phyloP scores from a whole-genome alignment of 2,888 invertebrate genomes.

The Endotricha flammealis region DNA sequence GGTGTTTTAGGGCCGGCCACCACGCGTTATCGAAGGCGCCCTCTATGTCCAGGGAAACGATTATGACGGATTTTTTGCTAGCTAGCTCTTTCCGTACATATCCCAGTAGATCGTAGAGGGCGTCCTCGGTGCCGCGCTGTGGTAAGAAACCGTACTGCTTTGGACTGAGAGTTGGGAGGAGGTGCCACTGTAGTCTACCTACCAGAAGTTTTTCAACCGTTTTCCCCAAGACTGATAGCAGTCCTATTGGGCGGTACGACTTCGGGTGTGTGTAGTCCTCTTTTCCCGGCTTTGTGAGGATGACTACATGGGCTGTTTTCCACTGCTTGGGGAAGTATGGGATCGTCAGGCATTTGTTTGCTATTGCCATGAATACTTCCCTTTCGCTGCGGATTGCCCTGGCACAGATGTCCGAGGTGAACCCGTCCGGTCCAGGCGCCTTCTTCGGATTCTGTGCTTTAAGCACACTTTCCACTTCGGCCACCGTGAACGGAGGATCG shows the following conservation, averaged over 20 bases:
- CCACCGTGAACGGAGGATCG: neutral
- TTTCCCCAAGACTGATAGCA: conserved; percentile 3
- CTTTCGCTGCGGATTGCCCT: neutral
- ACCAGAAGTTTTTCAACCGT: conserved; percentile 1
- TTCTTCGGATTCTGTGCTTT: neutral
- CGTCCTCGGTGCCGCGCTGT: too few species aligned
- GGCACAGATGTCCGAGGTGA: conserved; percentile 1
- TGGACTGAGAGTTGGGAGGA: too few species aligned
- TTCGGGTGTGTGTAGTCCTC: neutral
- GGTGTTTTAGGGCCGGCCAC: neutral
- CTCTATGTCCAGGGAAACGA: too few species aligned
- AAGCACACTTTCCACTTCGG: neutral
- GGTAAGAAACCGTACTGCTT: too few species aligned
- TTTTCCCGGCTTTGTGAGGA: neutral
- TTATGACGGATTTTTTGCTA: neutral
- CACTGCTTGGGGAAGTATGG: neutral
- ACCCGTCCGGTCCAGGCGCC: neutral
- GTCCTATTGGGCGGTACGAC: too few species aligned
- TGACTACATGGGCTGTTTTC: neutral
- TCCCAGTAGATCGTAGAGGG: too few species aligned
- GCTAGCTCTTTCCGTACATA: neutral
- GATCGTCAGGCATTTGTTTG: neutral
- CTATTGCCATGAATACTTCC: neutral
- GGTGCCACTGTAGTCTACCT: neutral
- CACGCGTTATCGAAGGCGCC: too few species aligned